Evolutionary conservation across 2,888 invertebrate species (phyloP).

Genomic region (Dioctria rufipes): DNA sequence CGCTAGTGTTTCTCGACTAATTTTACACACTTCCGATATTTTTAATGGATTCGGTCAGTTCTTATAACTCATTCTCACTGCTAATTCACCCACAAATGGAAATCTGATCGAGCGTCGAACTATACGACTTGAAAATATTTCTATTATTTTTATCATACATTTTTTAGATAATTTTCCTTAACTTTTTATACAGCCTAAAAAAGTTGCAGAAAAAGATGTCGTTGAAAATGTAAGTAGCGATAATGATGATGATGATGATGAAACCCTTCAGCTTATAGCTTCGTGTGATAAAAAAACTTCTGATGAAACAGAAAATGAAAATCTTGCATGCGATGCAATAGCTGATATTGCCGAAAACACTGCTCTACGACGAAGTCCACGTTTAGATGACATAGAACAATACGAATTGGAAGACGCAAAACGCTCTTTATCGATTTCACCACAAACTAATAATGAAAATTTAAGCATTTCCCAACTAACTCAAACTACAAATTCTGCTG

Average conservation of each 20-base stretch:
- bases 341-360: conserved; percentile 54
- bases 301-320: conserved; percentile 62
- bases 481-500: neutral
- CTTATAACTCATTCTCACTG: too few species aligned
- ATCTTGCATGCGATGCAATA: neutral
- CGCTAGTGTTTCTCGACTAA: too few species aligned
- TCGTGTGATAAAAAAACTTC: conserved; percentile 57
- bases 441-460: conserved; percentile 6
- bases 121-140: neutral
- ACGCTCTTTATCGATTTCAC: conserved; percentile 2
- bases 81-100: too few species aligned
- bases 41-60: too few species aligned
- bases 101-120: neutral
- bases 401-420: conserved; percentile 63
- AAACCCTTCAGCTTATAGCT: neutral
- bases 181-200: neutral
- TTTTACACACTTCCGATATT: neutral
- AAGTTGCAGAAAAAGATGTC: conserved; percentile 28
- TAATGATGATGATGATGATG: conserved; percentile 28
- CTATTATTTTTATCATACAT: too few species aligned
- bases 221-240: conserved; percentile 59
- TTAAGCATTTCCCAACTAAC: conserved; percentile 32
- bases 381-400: conserved; percentile 67
- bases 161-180: neutral
- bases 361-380: conserved; percentile 68